Evolutionary conservation across 2,797 vertebrate genomes (phyloP), one percentile per base, ranked within the genome.

Genomic region (Sebastes itinus): DNA sequence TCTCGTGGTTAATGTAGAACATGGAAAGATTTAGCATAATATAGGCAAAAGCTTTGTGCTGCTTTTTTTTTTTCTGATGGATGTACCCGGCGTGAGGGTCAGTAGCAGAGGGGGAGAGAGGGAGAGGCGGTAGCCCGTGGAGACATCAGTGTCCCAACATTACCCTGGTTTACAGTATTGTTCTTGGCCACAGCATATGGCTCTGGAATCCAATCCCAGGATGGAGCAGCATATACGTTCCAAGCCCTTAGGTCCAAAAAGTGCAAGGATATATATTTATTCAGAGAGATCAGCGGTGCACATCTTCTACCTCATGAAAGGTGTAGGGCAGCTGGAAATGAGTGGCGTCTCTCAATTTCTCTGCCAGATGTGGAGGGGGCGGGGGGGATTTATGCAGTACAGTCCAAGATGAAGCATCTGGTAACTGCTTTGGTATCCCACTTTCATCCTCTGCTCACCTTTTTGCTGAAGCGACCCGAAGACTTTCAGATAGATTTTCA

Each of bases 361-460:
- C 88, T 76, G 78, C 89, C 94, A 95, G 92, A 95, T 94, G 93
- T 89, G 60, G 49, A n/a, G 46, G 56, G 56, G 60, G 46, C 1
- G 46, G 55, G 54, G 85, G 56, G 86, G 84, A 90, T 93, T 91
- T 90, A 87, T 87, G 80, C 55, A 49, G 55, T 20, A 68, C 58
- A 69, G 80, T 83, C 77, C 81, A 73, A 76, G 42, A 76, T 88
- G 66, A 72, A 87, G 80, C 90, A 89, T 93, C 89, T 92, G 90
- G 77, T 85, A 90, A 88, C 84, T 86, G 84, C 83, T 89, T 91
- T 79, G 88, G 78, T 82, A 59, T 86, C 70, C 75, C 60, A 67
- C 84, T 86, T 71, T 84, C 65, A 84, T 87, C 73, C 33, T 55
- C 49, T 74, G 18, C 82, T 86, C 62, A 85, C 68, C 87, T 81